Percentiles rank a stretch among this genome's conserved stretches.
phyloP scores from a whole-genome alignment of 1,140 invertebrate genomes.

The Aphis gossypii region DNA sequence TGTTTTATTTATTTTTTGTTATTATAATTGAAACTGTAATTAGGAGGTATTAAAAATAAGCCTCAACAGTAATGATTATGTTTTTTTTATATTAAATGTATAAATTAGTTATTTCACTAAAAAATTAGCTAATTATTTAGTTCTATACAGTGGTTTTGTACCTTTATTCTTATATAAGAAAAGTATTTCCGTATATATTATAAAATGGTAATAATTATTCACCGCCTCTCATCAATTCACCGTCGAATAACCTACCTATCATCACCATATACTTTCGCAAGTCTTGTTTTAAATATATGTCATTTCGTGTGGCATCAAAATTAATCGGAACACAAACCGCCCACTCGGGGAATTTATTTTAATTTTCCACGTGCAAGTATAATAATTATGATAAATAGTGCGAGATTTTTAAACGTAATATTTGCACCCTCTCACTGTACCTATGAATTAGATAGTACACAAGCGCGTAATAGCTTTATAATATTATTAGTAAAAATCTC shows the following conservation, averaged over 20 bases:
- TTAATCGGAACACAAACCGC: background rate
- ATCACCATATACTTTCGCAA: background rate
- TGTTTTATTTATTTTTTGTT: background rate
- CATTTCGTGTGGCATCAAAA: background rate
- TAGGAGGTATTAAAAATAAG: background rate
- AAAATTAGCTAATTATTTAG: background rate
- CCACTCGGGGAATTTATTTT: background rate
- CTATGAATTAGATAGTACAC: no score
- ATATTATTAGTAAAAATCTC: no score
- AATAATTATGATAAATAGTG: background rate
- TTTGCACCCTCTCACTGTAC: background rate
- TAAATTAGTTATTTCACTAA: no score
- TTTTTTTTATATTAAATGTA: background rate
- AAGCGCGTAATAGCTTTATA: no score
- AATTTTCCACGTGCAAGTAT: background rate
- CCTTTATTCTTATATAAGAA: background rate
- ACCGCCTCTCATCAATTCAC: background rate
- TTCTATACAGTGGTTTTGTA: background rate
- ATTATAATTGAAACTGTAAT: background rate
- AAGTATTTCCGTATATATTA: background rate
- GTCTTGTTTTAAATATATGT: background rate
- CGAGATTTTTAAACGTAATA: background rate
- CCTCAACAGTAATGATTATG: background rate
- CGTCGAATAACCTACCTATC: background rate
- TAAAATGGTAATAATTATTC: background rate